Conservation (phyloP, 2,797 vertebrate genomes). For the Amphiprion clarkii region DNA sequence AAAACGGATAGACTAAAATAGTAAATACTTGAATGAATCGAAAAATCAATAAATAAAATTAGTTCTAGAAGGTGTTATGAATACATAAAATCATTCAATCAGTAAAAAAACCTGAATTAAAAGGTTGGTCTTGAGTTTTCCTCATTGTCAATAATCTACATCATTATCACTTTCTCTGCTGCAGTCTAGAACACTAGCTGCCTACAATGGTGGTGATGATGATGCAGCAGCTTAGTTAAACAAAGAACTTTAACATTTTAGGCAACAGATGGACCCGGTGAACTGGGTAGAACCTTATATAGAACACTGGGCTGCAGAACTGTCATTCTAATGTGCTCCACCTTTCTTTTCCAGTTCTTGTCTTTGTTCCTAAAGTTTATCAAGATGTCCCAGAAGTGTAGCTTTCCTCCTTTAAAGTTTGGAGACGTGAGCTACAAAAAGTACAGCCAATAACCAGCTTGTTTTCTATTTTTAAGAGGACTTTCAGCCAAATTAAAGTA, state of each 20-base stretch:
- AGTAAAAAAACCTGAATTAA: too few relatives aligned
- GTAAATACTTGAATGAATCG: too few relatives aligned
- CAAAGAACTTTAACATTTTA: background rate
- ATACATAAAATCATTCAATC: too few relatives aligned
- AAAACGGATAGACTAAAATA: too few relatives aligned
- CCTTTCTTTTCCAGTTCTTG: background rate
- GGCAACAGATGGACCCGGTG: background rate
- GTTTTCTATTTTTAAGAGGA: background rate
- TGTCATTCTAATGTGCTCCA: background rate
- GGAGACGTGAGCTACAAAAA: background rate
- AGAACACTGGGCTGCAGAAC: background rate
- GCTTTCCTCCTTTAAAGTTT: background rate
- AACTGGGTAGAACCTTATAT: background rate
- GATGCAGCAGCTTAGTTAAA: background rate
- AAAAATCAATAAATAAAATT: too few relatives aligned
- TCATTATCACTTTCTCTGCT: constrained; percentile 20
- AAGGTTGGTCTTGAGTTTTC: too few relatives aligned
- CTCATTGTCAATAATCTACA: constrained; percentile 18
- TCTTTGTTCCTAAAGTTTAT: background rate
- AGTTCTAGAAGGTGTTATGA: too few relatives aligned
- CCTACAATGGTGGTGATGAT: background rate
- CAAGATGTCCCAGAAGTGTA: background rate
- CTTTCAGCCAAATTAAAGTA: background rate
- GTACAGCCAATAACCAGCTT: background rate
- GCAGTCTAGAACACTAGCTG: background rate